Evolutionary conservation across 2,113 vertebrate species (phyloP).

Genomic region (Scytalopus superciliaris): DNA sequence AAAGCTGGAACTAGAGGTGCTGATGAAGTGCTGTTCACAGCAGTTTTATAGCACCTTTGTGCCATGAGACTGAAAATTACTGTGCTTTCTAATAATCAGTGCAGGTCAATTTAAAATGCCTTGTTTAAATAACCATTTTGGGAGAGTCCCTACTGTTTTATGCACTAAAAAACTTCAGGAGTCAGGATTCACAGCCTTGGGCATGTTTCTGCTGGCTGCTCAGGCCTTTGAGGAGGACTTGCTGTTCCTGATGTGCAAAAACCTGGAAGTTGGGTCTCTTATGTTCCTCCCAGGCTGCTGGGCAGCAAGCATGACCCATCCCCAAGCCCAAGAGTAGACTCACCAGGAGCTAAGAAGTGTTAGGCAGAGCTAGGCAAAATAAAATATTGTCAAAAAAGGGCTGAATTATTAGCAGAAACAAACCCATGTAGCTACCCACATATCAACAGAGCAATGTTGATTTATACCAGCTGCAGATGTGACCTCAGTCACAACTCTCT

Average conservation of each 20-base stretch:
- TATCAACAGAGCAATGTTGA: neutral
- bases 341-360: neutral
- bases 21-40: neutral
- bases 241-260: neutral
- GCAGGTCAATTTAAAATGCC: neutral
- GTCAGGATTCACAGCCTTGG: neutral
- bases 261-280: neutral
- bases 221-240: neutral
- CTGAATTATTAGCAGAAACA: neutral
- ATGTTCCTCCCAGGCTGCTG: neutral
- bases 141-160: neutral
- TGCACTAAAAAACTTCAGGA: neutral
- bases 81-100: neutral
- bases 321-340: neutral
- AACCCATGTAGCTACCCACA: neutral
- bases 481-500: neutral
- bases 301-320: neutral
- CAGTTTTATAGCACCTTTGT: conserved; percentile 4
- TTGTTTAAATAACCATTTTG: neutral
- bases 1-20: neutral
- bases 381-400: neutral
- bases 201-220: neutral
- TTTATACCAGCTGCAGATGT: conserved; percentile 18
- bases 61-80: neutral
- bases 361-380: neutral